A percentile compares a stretch with the other conserved stretches of the same genome.
Evolutionary conservation across 2,113 vertebrate genomes (phyloP).

Genomic region (Mobula birostris): DNA sequence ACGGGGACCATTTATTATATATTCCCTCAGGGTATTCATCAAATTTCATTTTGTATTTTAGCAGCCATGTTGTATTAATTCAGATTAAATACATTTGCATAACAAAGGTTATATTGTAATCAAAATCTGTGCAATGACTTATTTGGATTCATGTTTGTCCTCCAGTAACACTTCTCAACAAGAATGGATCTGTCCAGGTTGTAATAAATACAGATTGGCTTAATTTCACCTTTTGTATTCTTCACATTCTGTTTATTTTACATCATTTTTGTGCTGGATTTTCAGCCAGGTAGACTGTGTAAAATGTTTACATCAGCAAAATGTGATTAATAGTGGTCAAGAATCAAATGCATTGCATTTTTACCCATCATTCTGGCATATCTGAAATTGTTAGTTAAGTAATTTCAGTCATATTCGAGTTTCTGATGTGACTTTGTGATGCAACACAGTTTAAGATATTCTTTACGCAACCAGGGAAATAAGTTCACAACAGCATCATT

Average conservation of each 20-base stretch:
- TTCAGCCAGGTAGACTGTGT: too few species aligned
- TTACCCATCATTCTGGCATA: too few species aligned
- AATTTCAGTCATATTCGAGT: too few species aligned
- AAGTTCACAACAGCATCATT: too few species aligned
- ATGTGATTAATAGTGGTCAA: too few species aligned
- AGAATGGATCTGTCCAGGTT: neutral
- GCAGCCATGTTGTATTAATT: neutral
- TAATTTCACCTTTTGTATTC: neutral
- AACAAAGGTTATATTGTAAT: neutral
- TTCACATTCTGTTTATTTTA: neutral
- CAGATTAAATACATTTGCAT: neutral
- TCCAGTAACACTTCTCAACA: neutral
- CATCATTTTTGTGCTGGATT: neutral
- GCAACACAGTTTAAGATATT: too few species aligned
- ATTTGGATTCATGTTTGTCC: neutral
- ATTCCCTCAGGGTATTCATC: neutral
- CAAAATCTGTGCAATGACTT: neutral
- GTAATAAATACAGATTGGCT: neutral
- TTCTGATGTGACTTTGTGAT: too few species aligned
- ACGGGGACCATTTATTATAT: neutral
- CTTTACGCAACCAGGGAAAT: too few species aligned
- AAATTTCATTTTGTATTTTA: neutral
- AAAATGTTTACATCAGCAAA: too few species aligned
- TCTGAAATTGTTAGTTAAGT: too few species aligned
- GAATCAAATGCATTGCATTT: too few species aligned